phyloP scores from a whole-genome alignment of 2,888 invertebrate genomes.

The Chloroclysta siterata region DNA sequence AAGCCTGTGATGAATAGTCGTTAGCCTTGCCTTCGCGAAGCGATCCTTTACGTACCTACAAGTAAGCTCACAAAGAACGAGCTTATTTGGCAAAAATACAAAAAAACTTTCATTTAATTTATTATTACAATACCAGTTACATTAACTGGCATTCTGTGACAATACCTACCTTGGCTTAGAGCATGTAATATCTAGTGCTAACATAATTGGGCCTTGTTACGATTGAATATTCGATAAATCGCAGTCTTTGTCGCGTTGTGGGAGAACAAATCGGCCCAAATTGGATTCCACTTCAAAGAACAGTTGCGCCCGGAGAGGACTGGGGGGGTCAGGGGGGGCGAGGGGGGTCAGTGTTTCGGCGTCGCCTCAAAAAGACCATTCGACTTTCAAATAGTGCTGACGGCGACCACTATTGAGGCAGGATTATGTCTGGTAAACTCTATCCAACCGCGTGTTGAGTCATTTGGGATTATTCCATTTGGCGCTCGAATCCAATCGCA shows the following conservation, averaged over 20 bases:
- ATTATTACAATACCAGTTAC: too few species aligned
- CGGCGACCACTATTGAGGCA: constrained; percentile 15
- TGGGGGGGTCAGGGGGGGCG: too few species aligned
- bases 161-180: neutral
- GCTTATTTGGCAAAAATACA: neutral
- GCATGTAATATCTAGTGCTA: neutral
- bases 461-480: constrained; percentile 23
- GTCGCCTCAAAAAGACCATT: constrained; percentile 1
- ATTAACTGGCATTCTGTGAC: too few species aligned
- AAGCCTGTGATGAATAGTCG: neutral
- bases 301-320: constrained; percentile 9
- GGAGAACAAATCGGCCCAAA: constrained; percentile 32
- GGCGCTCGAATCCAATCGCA: constrained; percentile 16
- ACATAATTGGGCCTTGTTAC: constrained; percentile 1
- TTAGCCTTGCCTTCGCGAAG: neutral
- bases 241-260: constrained; percentile 10
- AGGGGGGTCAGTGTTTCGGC: neutral
- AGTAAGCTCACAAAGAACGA: neutral
- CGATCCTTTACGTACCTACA: neutral
- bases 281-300: constrained; percentile 38
- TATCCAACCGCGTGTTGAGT: constrained; percentile 3
- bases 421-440: constrained; percentile 24
- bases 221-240: constrained; percentile 24
- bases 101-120: too few species aligned
- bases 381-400: constrained; percentile 19